These are phyloP conservation scores for Strix uralensis DNA, from an alignment of 2,113 vertebrate genomes.

Conservation along the genomic window DNA sequence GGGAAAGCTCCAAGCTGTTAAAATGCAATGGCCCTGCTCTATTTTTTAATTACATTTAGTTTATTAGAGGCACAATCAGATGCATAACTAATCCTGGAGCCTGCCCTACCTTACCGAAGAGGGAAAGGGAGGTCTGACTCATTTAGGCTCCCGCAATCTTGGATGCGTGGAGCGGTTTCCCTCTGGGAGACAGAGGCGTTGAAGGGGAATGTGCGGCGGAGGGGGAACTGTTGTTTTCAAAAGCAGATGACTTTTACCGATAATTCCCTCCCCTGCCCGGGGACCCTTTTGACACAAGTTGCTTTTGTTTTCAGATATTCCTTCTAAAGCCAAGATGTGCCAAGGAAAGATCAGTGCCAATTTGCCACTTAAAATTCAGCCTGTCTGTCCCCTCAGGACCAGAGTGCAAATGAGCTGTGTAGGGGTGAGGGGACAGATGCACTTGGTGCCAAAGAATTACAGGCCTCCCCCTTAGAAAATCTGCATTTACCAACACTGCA, in stretches of 20 bases:
- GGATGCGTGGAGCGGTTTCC: background rate
- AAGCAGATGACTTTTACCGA: background rate
- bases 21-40: slow-evolving; percentile 70
- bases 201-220: background rate
- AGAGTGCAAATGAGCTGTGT: background rate
- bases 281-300: background rate
- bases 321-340: background rate
- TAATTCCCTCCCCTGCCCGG: background rate
- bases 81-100: slow-evolving; percentile 64
- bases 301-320: slow-evolving; percentile 8
- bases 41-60: slow-evolving; percentile 79
- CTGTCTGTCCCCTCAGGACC: background rate
- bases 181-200: background rate
- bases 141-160: slow-evolving; percentile 2
- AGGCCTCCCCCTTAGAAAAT: background rate
- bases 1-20: slow-evolving; percentile 76
- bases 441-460: background rate
- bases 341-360: background rate
- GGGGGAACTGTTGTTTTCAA: background rate
- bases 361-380: background rate
- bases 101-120: background rate
- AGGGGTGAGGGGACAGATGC: background rate
- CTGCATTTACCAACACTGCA: background rate
- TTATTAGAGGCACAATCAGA: slow-evolving; percentile 74
- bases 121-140: slow-evolving; percentile 4